These are phyloP conservation scores for Sisor rabdophorus DNA, from an alignment of 2,113 vertebrate species.

Conservation along the genomic window DNA sequence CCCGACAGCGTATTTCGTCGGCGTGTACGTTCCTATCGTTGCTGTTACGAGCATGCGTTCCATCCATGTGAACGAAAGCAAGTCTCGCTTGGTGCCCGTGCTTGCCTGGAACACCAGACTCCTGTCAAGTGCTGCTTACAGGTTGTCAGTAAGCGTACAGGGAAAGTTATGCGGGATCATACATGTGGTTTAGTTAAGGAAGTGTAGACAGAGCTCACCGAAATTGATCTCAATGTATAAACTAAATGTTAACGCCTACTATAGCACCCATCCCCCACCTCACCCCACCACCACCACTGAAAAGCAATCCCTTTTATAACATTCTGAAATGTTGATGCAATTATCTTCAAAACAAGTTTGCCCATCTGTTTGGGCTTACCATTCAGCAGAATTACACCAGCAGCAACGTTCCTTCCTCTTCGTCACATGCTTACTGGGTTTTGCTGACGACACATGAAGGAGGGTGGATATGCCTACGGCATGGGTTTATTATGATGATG, in stretches of 20 bases:
- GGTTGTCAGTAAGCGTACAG: background rate
- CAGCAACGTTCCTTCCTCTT: conserved; percentile 7
- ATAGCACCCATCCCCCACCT: too few species aligned
- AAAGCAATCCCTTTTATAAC: background rate
- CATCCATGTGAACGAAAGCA: background rate
- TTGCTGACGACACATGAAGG: background rate
- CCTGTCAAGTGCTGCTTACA: background rate
- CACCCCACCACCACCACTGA: background rate
- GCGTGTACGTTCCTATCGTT: conserved; percentile 33
- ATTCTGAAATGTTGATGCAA: conserved; percentile 25
- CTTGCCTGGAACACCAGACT: background rate
- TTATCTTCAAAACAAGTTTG: conserved; percentile 19
- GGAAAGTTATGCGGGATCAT: too few species aligned
- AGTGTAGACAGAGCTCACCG: too few species aligned
- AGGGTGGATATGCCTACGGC: background rate
- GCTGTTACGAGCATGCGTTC: conserved; percentile 8
- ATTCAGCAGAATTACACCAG: background rate
- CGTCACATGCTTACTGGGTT: conserved; percentile 7
- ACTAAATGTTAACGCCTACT: too few species aligned
- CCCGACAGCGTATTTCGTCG: conserved; percentile 41
- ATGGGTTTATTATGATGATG: conserved; percentile 27
- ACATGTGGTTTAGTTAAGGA: background rate
- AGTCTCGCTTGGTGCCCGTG: background rate
- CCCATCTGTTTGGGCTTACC: conserved; percentile 20
- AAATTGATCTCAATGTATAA: background rate